Evolutionary conservation across 2,797 vertebrate genomes (phyloP), one percentile per base, ranked within the genome.

Genomic region (Pipistrellus nathusii): DNA sequence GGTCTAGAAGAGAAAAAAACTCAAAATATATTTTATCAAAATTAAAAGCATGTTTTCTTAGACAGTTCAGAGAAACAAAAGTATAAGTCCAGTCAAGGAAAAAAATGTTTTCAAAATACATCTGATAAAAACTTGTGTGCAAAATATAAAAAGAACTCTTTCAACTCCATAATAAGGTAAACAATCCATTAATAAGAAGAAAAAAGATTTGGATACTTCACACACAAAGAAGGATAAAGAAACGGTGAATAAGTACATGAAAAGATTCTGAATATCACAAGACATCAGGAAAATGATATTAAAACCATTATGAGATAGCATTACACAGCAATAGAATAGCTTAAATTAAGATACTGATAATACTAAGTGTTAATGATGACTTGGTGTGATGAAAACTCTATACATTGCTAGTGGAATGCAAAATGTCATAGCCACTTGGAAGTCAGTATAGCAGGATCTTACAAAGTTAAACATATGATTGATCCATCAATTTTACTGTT

Each of bases 11-110:
- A 77, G 44, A 88, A 82, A 44, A 51, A 75, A 83, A 81, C 27
- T 71, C 10, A 46, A 92, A 72, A 51, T 88, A 2, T 23, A 62
- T 85, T 95, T 96, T 30, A 85, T 91, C 64, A 89, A 92, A 91
- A 86, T 69, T 82, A 30, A 55, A 92, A 89, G 35, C 25, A 51
- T 73, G 41, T 62, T 35, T 69, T 80, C 46, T 64, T 69, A 55
- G 69, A 75, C 18, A n/a, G 2, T 64, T 72, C 32, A 88, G 35
- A 35, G 53, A 89, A 89, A 6, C 21, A 92, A 86, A 88, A 75
- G 44, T 3, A 7, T 10, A 91, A 84, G 21, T 69, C 85, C 25
- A 57, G 5, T 53, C 35, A 86, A 75, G 88, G 23, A 72, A 57
- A 85, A 85, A 77, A 77, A 48, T 44, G 69, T 59, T 78, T 86